Percentiles rank a stretch among this genome's conserved stretches.
phyloP scores from a whole-genome alignment of 2,113 vertebrate genomes.

The Strix aluco region DNA sequence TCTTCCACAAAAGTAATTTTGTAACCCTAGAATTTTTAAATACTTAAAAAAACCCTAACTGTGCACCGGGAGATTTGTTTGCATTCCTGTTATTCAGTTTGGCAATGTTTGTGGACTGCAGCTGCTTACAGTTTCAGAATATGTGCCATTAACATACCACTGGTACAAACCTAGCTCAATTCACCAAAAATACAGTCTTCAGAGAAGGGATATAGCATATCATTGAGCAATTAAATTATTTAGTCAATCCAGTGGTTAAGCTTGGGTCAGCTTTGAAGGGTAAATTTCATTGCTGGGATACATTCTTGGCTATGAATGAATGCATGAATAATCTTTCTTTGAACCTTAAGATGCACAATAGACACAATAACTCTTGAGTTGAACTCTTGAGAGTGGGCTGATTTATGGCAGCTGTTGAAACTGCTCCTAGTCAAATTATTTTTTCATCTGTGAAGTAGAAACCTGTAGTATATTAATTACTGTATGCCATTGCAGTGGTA shows the following conservation, averaged over 20 bases:
- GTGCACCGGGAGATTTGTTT: not conserved
- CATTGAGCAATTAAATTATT: constrained; percentile 49
- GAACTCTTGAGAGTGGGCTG: constrained; percentile 64
- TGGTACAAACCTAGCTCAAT: not conserved
- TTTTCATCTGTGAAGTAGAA: constrained; percentile 62
- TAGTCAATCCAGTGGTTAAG: constrained; percentile 44
- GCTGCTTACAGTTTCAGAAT: constrained; percentile 23
- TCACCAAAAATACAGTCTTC: constrained; percentile 2
- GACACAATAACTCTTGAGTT: constrained; percentile 63
- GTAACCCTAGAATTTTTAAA: constrained; percentile 27
- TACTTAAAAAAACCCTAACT: not conserved
- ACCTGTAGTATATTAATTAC: constrained; percentile 72
- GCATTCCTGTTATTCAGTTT: not conserved
- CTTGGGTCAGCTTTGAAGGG: constrained; percentile 60
- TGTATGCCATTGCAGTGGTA: constrained; percentile 20
- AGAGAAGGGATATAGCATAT: constrained; percentile 34
- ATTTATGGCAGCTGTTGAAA: constrained; percentile 71
- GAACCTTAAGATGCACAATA: constrained; percentile 67
- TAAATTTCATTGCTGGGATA: constrained; percentile 58
- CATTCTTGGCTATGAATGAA: constrained; percentile 67
- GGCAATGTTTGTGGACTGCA: constrained; percentile 21
- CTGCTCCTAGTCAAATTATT: constrained; percentile 58
- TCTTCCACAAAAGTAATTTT: constrained; percentile 42
- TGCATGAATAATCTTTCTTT: constrained; percentile 73
- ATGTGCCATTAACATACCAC: constrained; percentile 4